Evolutionary conservation across 1,140 invertebrate species (phyloP), one percentile per base, ranked within the genome.

Genomic region (Penaeus vannamei): DNA sequence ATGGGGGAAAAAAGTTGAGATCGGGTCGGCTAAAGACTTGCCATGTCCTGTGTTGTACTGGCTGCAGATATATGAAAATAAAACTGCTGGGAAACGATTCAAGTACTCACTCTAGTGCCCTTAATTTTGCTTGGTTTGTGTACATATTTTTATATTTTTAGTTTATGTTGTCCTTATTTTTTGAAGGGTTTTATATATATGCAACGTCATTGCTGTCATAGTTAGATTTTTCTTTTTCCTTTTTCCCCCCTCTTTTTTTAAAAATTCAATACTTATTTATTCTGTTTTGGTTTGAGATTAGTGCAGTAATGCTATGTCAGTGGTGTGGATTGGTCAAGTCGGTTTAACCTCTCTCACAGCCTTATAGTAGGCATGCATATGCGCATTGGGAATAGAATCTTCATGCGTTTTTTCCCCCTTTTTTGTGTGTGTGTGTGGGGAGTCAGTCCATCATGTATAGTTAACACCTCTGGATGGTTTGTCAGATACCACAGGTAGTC

Each of bases 141-240:
- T 81, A 29, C 46, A 59, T 60, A 81, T 59, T 81, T 77, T 77
- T n/a, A 77, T 77, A 59, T 81, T 42, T 81, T 81, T 42, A 81
- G 79, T 81, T 81, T 81, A 17, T 20, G 60, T n/a, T n/a, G 53
- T 26, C 19, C 23, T 60, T n/a, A 59, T 81, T 59, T 59, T 53
- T 53, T 22, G 19, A 53, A 80, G 32, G 22, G 42, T 80, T 80
- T 42, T 81, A 53, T 53, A 53, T 53, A 53, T 53, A 53, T 53
- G 53, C 53, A 53, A 53, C 53, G 53, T 53, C 53, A 53, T 53
- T 53, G 53, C 53, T 17, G 17, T 53, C 8, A 53, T 53, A 53
- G 53, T 8, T 53, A 53, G 53, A 53, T 53, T 53, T 46, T 17
- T 12, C 53, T 17, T 53, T 53, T 53, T 76, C 26, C 26, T 10